Evolutionary conservation across 2,888 invertebrate genomes (phyloP), one percentile per base, ranked within the genome.

Genomic region (Xanthia togata): DNA sequence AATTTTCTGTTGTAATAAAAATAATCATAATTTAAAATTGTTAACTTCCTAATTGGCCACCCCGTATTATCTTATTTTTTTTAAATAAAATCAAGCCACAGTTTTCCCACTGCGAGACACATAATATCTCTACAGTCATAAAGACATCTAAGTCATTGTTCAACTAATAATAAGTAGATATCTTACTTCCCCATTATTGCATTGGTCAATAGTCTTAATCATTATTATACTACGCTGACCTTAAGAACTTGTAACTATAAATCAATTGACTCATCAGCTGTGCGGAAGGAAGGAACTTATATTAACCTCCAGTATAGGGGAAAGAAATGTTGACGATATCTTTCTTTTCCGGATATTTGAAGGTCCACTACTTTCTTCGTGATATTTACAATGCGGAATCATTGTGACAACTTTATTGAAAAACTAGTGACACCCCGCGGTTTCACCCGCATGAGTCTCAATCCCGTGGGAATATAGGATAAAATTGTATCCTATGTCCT

Each of bases 291-390:
- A 31, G 44, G 44, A 44, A 14, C 8, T 31, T 8, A 35, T 23
- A 23, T 14, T 75, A 47, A 71, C 63, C 76, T 80, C 12, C 38
- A 31, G 53, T 6, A 4, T 44, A 4, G 8, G 53, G 47, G 57
- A 67, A 57, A 67, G 8, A 23, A 64, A 0, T 59, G 12, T n/a
- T 44, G 2, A 11, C 6, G 1, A 11, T 68, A 20, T 31, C 41
- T 69, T 59, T 68, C 31, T 68, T 71, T 44, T 68, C 64, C 35
- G 59, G 31, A 1, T 12, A 0, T 53, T 50, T 5, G 14, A 55
- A 64, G 80, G 80, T 53, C 12, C 4, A 47, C 80, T 26, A 76
- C 80, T 80, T 81, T 81, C 80, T 80, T 80, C 23, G 6, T 55
- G 57, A 31, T 60, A 75, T 79, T 47, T 57, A 35, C 8, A 41